Base-by-base conservation (phyloP, 2,888 invertebrate genomes). In the Meiosimyza decipiens region DNA sequence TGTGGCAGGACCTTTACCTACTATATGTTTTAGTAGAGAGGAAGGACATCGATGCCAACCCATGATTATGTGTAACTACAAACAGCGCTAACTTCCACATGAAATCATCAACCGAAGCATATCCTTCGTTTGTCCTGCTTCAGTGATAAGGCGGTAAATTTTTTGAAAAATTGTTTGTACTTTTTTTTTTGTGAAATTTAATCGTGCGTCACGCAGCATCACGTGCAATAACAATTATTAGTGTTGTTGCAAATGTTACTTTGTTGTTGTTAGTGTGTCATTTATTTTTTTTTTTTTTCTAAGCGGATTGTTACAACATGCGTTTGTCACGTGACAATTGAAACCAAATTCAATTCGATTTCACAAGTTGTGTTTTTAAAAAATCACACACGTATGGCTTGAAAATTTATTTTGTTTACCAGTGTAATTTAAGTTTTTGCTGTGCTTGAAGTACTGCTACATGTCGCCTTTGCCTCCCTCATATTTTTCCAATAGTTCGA, bases 201-300 rank as follows among this genome's bases (percentile, higher is more conserved):
- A 69, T 50, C 69, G 62, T 51, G 59, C 68, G 51, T 57, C 15
- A 60, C 54, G 51, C 52, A 18, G 52, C 63, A 63, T 47, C 70
- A 70, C 70, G 70, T 70, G 70, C 54, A 62, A 51, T 52, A 70
- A 70, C 62, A 70, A 62, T 70, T 62, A 62, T 47, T 54, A 54
- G 63, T 70, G 62, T 62, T 70, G 54, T 70, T 70, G 62, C 47
- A 28, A 28, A n/a, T 66, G 52, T 12, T 15, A 16, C 16, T 6
- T 67, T 67, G 47, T 16, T 54, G 33, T 55, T 47, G 22, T 67
- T 67, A 28, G 18, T 67, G 55, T 57, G 16, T 67, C 49, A 49
- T 22, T 18, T 13, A 22, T 55, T 40, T 22, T 22, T 22, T 2
- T 22, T n/a, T 28, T 50, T 28, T 18, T 28, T 22, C 33, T 28